Conservation (phyloP, 2,888 invertebrate genomes). For the Itoplectis maculator region DNA sequence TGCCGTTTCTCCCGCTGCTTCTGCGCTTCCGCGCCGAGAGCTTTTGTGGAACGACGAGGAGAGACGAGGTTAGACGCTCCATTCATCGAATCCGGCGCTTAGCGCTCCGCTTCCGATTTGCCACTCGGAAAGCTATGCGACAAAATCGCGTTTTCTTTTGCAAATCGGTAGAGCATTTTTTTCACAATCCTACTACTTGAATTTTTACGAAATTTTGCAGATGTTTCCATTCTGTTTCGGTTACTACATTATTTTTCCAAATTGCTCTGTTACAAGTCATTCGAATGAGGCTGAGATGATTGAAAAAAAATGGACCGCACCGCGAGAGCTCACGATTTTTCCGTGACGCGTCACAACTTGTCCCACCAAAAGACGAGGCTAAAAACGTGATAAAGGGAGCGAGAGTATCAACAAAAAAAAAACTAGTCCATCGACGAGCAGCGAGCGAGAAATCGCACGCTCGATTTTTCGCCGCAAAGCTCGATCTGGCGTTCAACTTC, state of each 20-base stretch:
- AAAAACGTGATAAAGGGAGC: conserved; percentile 1
- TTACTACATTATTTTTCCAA: no score
- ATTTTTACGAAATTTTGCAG: no score
- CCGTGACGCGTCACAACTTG: no score
- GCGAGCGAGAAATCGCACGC: conserved; percentile 52
- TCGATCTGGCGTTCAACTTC: conserved; percentile 64
- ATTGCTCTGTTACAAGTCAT: no score
- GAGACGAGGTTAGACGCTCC: conserved; percentile 1
- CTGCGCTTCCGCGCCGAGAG: conserved; percentile 8
- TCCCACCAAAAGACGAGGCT: neutral
- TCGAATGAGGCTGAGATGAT: no score
- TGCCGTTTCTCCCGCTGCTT: conserved; percentile 19
- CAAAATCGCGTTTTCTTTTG: no score
- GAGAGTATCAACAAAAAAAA: conserved; percentile 15
- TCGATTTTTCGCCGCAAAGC: conserved; percentile 22
- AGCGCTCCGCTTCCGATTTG: no score
- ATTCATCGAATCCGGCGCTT: neutral
- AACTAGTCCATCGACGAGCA: conserved; percentile 37
- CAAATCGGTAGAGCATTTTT: no score
- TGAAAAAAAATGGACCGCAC: no score
- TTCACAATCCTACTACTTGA: no score
- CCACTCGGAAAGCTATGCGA: neutral
- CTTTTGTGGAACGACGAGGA: conserved; percentile 23
- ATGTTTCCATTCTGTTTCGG: neutral
- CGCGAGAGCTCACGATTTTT: no score